Evolutionary conservation across 2,888 invertebrate species (phyloP).

Genomic region (Perithous albicinctus): DNA sequence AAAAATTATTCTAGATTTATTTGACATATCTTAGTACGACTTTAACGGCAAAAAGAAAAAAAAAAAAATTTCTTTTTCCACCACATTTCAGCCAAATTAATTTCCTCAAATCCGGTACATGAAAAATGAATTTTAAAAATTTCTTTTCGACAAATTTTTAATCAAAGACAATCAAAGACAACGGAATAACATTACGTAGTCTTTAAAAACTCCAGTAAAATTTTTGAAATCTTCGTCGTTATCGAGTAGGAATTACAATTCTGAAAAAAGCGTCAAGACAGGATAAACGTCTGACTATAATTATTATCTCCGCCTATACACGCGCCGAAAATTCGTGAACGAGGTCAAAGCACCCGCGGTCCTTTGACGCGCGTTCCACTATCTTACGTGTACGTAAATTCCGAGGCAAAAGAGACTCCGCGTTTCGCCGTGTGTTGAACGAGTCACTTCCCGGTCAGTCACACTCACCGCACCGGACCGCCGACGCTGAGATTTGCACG

Average conservation of each 20-base stretch:
- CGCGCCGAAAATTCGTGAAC: conserved; percentile 29
- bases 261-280: background rate
- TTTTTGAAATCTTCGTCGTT: conserved; percentile 3
- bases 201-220: conserved; percentile 1
- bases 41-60: too few species aligned
- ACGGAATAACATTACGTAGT: conserved; percentile 21
- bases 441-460: conserved; percentile 57
- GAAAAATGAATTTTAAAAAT: too few species aligned
- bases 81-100: too few species aligned
- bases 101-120: too few species aligned
- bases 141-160: too few species aligned
- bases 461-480: conserved; percentile 49
- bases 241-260: conserved; percentile 19
- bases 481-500: conserved; percentile 47
- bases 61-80: too few species aligned
- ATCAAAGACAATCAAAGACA: background rate
- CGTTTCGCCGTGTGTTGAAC: background rate
- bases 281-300: background rate
- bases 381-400: conserved; percentile 3
- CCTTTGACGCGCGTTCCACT: background rate
- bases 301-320: conserved; percentile 19
- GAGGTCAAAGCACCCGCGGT: conserved; percentile 61
- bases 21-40: too few species aligned
- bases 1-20: too few species aligned
- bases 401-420: conserved; percentile 17